Conservation (phyloP, 2,888 invertebrate genomes). For the Ophioninae sp. region DNA sequence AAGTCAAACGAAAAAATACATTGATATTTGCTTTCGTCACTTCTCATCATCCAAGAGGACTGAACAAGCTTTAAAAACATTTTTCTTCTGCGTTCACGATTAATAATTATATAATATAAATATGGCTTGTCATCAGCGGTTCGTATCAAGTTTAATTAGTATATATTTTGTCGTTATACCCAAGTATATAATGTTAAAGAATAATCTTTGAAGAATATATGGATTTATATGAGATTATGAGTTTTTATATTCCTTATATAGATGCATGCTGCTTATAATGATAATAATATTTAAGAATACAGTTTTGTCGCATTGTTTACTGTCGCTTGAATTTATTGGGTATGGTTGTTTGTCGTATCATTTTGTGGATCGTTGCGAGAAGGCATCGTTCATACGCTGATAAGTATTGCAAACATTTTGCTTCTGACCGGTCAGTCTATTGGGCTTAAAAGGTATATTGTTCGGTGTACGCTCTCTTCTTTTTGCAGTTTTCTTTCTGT, state of each 20-base stretch:
- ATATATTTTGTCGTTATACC: conserved; percentile 52
- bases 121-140: conserved; percentile 26
- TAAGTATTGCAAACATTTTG: conserved; percentile 39
- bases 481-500: conserved; percentile 55
- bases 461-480: conserved; percentile 48
- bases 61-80: conserved; percentile 57
- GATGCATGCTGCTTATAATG: conserved; percentile 52
- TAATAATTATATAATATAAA: conserved; percentile 51
- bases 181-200: conserved; percentile 50
- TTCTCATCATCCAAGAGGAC: background rate
- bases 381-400: conserved; percentile 53
- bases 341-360: conserved; percentile 45
- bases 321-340: conserved; percentile 9
- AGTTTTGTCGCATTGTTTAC: conserved; percentile 53
- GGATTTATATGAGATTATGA: conserved; percentile 36
- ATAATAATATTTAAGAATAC: conserved; percentile 67
- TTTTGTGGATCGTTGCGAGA: conserved; percentile 40
- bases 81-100: conserved; percentile 45
- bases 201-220: conserved; percentile 61
- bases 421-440: conserved; percentile 30
- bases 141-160: conserved; percentile 54
- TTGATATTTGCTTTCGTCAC: background rate
- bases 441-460: conserved; percentile 42
- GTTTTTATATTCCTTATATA: conserved; percentile 29
- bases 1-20: background rate